Conservation (phyloP, 2,888 invertebrate genomes). For the Agonopterix heracliana region DNA sequence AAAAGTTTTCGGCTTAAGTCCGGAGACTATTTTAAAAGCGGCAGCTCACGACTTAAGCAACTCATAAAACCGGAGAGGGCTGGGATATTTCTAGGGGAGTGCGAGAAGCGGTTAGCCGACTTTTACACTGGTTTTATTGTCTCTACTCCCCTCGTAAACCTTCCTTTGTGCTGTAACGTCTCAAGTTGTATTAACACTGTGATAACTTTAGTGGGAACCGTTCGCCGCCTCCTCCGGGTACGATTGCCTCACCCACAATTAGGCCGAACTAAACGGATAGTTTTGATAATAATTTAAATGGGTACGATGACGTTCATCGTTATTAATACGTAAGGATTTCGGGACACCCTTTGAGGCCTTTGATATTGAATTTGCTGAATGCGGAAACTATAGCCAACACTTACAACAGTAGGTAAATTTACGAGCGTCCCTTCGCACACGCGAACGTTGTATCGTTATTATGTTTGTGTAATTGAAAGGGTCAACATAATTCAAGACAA, state of each 20-base stretch:
- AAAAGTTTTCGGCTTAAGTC: conserved; percentile 38
- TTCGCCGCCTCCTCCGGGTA: conserved; percentile 24
- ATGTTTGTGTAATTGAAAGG: conserved; percentile 42
- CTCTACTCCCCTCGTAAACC: conserved; percentile 56
- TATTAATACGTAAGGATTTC: conserved; percentile 51
- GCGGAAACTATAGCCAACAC: conserved; percentile 35
- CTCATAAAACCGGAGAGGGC: conserved; percentile 58
- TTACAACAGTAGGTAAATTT: conserved; percentile 55
- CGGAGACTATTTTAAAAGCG: conserved; percentile 50
- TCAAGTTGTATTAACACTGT: conserved; percentile 63
- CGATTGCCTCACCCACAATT: conserved; percentile 50
- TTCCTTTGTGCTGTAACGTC: conserved; percentile 62
- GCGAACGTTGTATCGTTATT: conserved; percentile 47
- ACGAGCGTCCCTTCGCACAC: conserved; percentile 39
- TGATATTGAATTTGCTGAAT: conserved; percentile 61
- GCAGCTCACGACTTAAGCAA: conserved; percentile 48
- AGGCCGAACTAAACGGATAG: conserved; percentile 49
- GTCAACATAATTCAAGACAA: conserved; percentile 16
- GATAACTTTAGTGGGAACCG: conserved; percentile 55
- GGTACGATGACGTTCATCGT: conserved; percentile 42
- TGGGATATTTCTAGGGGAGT: conserved; percentile 46
- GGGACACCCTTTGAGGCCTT: conserved; percentile 49
- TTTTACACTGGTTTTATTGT: conserved; percentile 73
- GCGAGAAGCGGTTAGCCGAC: conserved; percentile 58
- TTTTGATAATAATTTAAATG: conserved; percentile 66